Evolutionary conservation across 2,888 invertebrate species (phyloP).

Genomic region (Euphydryas editha): DNA sequence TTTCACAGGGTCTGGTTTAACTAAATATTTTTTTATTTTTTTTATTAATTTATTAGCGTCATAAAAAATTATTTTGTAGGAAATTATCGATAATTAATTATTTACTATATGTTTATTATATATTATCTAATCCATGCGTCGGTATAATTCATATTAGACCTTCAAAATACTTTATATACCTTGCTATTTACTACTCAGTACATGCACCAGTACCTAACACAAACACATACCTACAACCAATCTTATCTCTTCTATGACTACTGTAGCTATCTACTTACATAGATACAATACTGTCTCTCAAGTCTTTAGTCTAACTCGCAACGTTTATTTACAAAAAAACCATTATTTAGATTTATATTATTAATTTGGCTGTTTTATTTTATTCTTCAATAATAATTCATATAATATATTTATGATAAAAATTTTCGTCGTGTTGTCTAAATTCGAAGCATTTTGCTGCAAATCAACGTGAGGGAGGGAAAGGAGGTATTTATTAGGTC

Average conservation of each 20-base stretch:
- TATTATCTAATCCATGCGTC: slow-evolving; percentile 52
- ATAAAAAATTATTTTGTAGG: neutral
- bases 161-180: slow-evolving; percentile 46
- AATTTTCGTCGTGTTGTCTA: slow-evolving; percentile 20
- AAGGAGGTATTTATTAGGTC: slow-evolving; percentile 69
- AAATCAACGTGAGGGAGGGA: slow-evolving; percentile 56
- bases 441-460: slow-evolving; percentile 39
- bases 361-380: slow-evolving; percentile 39
- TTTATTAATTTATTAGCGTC: too few relatives aligned
- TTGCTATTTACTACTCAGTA: slow-evolving; percentile 60
- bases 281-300: slow-evolving; percentile 49
- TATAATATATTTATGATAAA: slow-evolving; percentile 2
- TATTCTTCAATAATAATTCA: slow-evolving; percentile 3
- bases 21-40: slow-evolving; percentile 1
- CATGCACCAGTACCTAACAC: slow-evolving; percentile 73
- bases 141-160: slow-evolving; percentile 48
- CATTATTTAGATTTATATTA: slow-evolving; percentile 12
- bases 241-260: slow-evolving; percentile 62
- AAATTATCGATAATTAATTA: neutral
- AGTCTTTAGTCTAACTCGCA: slow-evolving; percentile 47
- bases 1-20: neutral
- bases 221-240: slow-evolving; percentile 66
- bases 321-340: slow-evolving; percentile 22
- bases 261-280: slow-evolving; percentile 54
- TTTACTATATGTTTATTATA: neutral